Percentiles rank a stretch among this genome's conserved stretches.
phyloP scores from a whole-genome alignment of 1,140 invertebrate species.

The Sitodiplosis mosellana region DNA sequence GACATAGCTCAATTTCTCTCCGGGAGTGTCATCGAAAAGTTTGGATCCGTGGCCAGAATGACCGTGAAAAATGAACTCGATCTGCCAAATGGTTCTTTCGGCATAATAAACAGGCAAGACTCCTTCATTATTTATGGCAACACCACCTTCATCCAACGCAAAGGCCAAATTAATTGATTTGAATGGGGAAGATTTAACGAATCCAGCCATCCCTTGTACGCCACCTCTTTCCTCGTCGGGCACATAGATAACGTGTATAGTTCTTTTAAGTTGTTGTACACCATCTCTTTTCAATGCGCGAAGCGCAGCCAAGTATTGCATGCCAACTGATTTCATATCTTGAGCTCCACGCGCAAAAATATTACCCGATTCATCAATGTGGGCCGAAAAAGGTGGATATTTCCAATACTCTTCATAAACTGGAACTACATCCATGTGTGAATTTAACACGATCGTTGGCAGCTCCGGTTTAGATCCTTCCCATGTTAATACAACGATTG shows the following conservation, averaged over 20 bases:
- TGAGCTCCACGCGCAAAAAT: conserved; percentile 69
- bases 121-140: not conserved
- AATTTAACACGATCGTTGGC: conserved; percentile 73
- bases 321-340: conserved; percentile 72
- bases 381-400: conserved; percentile 57
- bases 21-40: conserved; percentile 55
- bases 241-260: conserved; percentile 1
- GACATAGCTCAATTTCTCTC: conserved; percentile 41
- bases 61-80: conserved; percentile 28
- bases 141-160: conserved; percentile 25
- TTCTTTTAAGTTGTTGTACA: not conserved
- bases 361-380: conserved; percentile 57
- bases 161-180: conserved; percentile 56
- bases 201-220: conserved; percentile 42
- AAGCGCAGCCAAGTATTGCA: conserved; percentile 66
- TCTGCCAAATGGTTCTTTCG: not conserved
- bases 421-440: conserved; percentile 83
- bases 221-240: conserved; percentile 31
- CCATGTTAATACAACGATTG: too few species aligned
- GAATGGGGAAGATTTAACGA: conserved; percentile 46
- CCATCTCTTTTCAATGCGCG: conserved; percentile 34
- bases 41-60: conserved; percentile 69
- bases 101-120: not conserved
- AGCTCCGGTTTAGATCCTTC: too few species aligned
- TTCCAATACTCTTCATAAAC: conserved; percentile 66